phyloP scores from a whole-genome alignment of 1,140 invertebrate genomes.

The Micrasema longulum region DNA sequence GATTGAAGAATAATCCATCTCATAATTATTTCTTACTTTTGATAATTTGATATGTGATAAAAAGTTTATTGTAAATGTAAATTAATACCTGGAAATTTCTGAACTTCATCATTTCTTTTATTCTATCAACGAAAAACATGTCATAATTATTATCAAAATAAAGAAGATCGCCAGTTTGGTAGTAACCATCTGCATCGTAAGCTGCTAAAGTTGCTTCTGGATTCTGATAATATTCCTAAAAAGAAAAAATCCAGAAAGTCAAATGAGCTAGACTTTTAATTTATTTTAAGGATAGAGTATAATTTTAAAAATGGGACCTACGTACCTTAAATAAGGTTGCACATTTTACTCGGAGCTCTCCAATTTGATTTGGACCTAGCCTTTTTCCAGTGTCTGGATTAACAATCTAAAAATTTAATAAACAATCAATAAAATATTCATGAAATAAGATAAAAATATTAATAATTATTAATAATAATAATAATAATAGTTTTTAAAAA shows the following conservation, averaged over 20 bases:
- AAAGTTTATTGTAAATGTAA: too few relatives aligned
- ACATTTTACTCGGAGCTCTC: slow-evolving; percentile 59
- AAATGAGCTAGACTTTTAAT: too few relatives aligned
- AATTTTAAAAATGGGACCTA: too few relatives aligned
- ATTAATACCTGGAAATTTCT: slow-evolving; percentile 74
- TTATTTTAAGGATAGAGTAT: too few relatives aligned
- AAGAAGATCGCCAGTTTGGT: slow-evolving; percentile 80
- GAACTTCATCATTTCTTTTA: slow-evolving; percentile 81
- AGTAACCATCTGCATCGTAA: slow-evolving; percentile 76
- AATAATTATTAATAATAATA: background rate
- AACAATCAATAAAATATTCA: background rate
- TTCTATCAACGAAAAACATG: slow-evolving; percentile 75
- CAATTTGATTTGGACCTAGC: slow-evolving; percentile 56
- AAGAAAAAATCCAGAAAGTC: too few relatives aligned
- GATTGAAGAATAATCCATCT: too few relatives aligned
- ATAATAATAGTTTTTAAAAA: background rate
- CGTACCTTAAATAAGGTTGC: background rate
- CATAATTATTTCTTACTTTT: too few relatives aligned
- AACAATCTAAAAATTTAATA: slow-evolving; percentile 40
- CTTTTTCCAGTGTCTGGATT: slow-evolving; percentile 57
- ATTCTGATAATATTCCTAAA: slow-evolving; percentile 71
- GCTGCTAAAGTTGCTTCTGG: slow-evolving; percentile 71
- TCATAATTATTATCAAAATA: slow-evolving; percentile 75
- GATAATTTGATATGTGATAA: too few relatives aligned
- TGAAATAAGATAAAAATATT: background rate